Conservation (phyloP, 1,140 invertebrate genomes). For the Sycobia sp. region DNA sequence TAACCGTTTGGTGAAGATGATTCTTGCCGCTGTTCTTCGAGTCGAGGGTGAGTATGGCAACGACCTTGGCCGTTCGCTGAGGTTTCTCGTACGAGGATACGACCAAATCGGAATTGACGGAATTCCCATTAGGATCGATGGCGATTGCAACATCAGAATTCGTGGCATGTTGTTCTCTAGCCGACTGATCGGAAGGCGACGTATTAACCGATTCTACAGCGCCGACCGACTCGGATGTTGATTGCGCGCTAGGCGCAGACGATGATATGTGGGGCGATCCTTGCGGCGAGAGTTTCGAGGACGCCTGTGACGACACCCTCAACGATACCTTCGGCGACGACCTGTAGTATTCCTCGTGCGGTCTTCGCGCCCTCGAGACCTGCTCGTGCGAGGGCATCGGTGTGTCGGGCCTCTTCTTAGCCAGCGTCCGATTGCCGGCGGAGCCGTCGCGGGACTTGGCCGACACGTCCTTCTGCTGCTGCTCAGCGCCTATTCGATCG, state of each 20-base stretch:
- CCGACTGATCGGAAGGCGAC: too few species aligned
- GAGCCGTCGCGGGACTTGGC: not conserved
- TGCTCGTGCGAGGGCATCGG: slow-evolving; percentile 36
- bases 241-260: too few species aligned
- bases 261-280: not conserved
- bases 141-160: too few species aligned
- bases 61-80: slow-evolving; percentile 56
- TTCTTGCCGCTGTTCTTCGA: slow-evolving; percentile 34
- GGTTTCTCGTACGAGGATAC: slow-evolving; percentile 46
- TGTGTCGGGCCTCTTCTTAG: slow-evolving; percentile 44
- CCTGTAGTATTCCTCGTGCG: not conserved
- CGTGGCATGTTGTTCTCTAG: too few species aligned
- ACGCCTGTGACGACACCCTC: not conserved
- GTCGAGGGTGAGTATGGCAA: slow-evolving; percentile 54
- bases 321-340: not conserved
- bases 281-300: not conserved
- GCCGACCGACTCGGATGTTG: too few species aligned
- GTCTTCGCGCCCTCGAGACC: not conserved
- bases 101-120: slow-evolving; percentile 23
- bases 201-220: too few species aligned
- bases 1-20: not conserved
- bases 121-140: slow-evolving; percentile 48
- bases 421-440: slow-evolving; percentile 17
- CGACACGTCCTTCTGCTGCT: slow-evolving; percentile 4
- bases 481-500: slow-evolving; percentile 11